Evolutionary conservation across 1,140 invertebrate species (phyloP).

Genomic region (Cecropterus lyciades): DNA sequence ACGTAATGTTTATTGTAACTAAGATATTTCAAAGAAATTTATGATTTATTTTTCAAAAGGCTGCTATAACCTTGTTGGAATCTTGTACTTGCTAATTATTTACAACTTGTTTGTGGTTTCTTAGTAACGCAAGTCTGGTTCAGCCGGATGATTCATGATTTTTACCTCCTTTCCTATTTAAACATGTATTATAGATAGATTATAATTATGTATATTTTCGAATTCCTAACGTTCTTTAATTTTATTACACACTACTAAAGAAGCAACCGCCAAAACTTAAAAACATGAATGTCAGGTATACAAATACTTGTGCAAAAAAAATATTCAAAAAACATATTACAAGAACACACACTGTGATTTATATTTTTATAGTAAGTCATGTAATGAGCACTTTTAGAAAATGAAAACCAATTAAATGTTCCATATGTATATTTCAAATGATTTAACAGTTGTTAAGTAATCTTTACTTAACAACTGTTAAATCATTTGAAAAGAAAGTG

Average conservation of each 20-base stretch:
- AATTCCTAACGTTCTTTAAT: no score
- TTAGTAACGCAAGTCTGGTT: constrained; percentile 21
- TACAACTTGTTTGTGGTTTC: constrained; percentile 29
- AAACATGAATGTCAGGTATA: no score
- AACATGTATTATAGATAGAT: background rate
- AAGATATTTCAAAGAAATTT: background rate
- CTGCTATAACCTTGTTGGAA: constrained; percentile 28
- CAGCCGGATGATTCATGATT: constrained; percentile 21
- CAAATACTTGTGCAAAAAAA: no score
- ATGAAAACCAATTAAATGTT: no score
- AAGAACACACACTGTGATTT: no score
- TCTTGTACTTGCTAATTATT: constrained; percentile 19
- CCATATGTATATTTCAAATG: no score
- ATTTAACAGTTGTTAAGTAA: no score
- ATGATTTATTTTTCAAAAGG: constrained; percentile 4
- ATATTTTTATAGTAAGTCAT: no score
- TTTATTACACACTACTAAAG: background rate
- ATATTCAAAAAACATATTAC: no score
- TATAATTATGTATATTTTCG: background rate
- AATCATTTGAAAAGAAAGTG: no score
- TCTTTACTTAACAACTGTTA: no score
- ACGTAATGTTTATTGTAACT: constrained; percentile 28
- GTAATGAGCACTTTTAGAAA: no score
- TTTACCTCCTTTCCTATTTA: background rate
- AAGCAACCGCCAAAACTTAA: background rate